Evolutionary conservation across 92 coral and sea anemone genomes (phyloP).

Genomic region (Pocillopora meandrina): DNA sequence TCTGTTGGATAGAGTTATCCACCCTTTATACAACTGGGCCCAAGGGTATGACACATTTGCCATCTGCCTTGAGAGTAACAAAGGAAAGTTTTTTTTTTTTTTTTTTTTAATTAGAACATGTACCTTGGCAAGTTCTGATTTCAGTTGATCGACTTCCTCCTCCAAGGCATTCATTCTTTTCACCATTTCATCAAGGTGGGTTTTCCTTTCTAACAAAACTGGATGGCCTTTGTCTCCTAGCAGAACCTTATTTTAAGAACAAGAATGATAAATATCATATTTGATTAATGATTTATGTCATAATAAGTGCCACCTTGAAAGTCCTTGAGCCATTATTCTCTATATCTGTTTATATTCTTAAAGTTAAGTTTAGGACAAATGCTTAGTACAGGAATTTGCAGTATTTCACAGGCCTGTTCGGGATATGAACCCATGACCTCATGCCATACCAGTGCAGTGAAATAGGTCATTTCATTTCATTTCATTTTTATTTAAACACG

Average conservation of each 20-base stretch:
- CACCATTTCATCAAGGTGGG: constrained; percentile 58
- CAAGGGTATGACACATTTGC: background rate
- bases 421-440: no score
- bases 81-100: background rate
- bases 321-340: no score
- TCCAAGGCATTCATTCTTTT: constrained; percentile 76
- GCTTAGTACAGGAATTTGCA: no score
- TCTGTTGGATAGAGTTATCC: no score
- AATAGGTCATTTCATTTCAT: no score
- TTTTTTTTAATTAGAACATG: background rate
- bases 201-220: constrained; percentile 30
- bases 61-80: background rate
- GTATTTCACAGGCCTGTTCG: no score
- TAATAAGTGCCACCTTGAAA: no score
- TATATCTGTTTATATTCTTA: no score
- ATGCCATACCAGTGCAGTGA: no score
- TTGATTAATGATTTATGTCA: background rate
- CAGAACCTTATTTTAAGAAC: background rate
- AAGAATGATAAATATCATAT: background rate
- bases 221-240: constrained; percentile 3
- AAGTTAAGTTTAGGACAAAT: no score
- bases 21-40: no score
- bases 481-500: no score
- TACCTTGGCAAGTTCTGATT: constrained; percentile 62
- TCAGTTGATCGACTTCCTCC: constrained; percentile 75